phyloP scores from a whole-genome alignment of 2,888 invertebrate species.

The Neuroscelio doddi region DNA sequence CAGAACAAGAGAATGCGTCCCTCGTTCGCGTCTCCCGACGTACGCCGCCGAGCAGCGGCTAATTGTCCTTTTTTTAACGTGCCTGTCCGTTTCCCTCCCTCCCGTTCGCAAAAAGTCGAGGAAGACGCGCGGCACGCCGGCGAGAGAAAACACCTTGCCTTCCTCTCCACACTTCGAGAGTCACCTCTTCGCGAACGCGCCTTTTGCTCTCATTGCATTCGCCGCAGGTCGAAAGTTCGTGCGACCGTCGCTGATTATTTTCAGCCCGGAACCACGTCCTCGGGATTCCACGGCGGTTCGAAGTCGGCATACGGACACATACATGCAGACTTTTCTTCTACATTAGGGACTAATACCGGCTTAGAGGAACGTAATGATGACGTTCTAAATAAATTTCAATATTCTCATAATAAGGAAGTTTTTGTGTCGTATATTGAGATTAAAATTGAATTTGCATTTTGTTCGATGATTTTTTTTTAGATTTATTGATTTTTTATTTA shows the following conservation, averaged over 20 bases:
- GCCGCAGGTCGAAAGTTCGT: slow-evolving; percentile 67
- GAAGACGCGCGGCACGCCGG: slow-evolving; percentile 13
- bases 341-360: slow-evolving; percentile 33
- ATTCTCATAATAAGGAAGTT: no score
- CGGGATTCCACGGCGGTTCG: slow-evolving; percentile 55
- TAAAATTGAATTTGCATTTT: no score
- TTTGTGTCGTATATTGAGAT: no score
- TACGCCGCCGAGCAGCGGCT: slow-evolving; percentile 11
- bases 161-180: slow-evolving; percentile 43
- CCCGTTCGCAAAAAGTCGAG: slow-evolving; percentile 17
- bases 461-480: not conserved
- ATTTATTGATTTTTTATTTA: no score
- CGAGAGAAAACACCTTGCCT: slow-evolving; percentile 41
- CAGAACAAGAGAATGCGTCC: slow-evolving; percentile 17
- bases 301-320: slow-evolving; percentile 24
- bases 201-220: slow-evolving; percentile 63
- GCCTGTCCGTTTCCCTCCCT: slow-evolving; percentile 15
- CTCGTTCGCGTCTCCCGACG: not conserved
- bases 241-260: slow-evolving; percentile 65
- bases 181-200: slow-evolving; percentile 30
- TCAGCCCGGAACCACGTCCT: slow-evolving; percentile 65
- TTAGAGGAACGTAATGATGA: slow-evolving; percentile 15
- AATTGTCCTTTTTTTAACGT: slow-evolving; percentile 28
- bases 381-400: not conserved
- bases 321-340: slow-evolving; percentile 19